These are phyloP conservation scores for Malurus cyaneus DNA, from an alignment of 2,113 vertebrate genomes.

Conservation along the genomic window DNA sequence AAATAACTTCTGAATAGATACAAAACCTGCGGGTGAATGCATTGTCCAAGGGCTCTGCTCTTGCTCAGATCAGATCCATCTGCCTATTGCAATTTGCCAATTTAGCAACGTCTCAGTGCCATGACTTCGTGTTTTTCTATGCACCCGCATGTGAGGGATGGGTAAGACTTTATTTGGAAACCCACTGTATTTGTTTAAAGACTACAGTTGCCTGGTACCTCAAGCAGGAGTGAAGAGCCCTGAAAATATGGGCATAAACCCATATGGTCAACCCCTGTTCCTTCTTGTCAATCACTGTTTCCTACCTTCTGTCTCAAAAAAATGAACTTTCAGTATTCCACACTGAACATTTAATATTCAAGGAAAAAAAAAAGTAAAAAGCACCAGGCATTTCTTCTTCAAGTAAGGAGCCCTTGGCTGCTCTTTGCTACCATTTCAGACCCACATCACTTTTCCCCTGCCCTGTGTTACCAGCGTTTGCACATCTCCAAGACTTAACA, in stretches of 20 bases:
- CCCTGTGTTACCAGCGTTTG: background rate
- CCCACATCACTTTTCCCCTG: background rate
- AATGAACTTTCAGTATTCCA: background rate
- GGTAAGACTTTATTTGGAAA: background rate
- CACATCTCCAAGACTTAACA: background rate
- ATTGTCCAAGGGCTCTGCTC: background rate
- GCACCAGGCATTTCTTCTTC: background rate
- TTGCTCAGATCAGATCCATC: background rate
- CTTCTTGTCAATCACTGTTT: background rate
- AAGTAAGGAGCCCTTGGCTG: background rate
- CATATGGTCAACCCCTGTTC: background rate
- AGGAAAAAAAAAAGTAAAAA: background rate
- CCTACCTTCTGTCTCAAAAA: background rate
- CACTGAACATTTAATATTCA: background rate
- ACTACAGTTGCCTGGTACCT: background rate
- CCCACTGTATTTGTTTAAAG: background rate
- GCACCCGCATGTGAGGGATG: rapidly evolving
- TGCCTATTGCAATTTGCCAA: background rate
- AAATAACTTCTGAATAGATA: constrained; percentile 34
- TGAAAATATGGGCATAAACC: background rate
- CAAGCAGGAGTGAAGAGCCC: background rate
- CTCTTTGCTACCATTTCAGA: background rate
- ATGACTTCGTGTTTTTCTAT: background rate
- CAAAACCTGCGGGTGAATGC: background rate
- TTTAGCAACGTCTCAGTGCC: background rate